Base-by-base conservation (phyloP, 2,888 invertebrate species). In the Lasioglossum zephyrum region DNA sequence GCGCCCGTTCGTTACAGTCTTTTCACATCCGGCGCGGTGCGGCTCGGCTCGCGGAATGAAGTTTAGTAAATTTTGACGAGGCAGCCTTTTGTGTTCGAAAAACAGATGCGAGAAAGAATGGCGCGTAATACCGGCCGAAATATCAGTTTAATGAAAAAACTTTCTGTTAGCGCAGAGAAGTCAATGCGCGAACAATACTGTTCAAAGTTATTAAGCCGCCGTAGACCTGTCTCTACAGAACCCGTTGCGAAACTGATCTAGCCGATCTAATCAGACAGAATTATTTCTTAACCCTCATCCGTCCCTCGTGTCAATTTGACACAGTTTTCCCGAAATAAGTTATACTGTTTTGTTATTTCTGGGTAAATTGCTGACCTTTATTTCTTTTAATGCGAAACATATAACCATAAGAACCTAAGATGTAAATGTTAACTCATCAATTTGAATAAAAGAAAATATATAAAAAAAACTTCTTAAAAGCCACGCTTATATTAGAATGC, bases 1-100 rank as follows among this genome's bases (percentile, higher is more conserved):
- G 26, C 16, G 9, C 4, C 36, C 36, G 82, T 85, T 85, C 84
- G 70, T 85, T 82, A 85, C 78, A 66, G 75, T 73, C 84, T 85
- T 85, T 85, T 85, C 84, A 78, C 75, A 44, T 78, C 44, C 75
- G 13, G 4, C 26, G 75, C 60, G 63, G 16, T 2, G 26, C 63
- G 1, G 60, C 60, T 44, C 41, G 36, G 77, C 47, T n/a, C 39
- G 49, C 22, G 13, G 63, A 47, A 73, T 75, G 82, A 75, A 79
- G 70, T 79, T 74, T 70, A 75, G 74, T 16, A 47, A 66, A 66
- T 47, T 79, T 85, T 73, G 26, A 49, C 72, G 72, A 76, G 66
- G 16, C 4, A 22, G 13, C 63, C 44, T 36, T 53, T 85, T 79
- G 75, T 82, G 75, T 82, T 82, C 70, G 57, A 39, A 72, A 22